Evolutionary conservation across 2,888 invertebrate species (phyloP).

Genomic region (Cataglyphis livida): DNA sequence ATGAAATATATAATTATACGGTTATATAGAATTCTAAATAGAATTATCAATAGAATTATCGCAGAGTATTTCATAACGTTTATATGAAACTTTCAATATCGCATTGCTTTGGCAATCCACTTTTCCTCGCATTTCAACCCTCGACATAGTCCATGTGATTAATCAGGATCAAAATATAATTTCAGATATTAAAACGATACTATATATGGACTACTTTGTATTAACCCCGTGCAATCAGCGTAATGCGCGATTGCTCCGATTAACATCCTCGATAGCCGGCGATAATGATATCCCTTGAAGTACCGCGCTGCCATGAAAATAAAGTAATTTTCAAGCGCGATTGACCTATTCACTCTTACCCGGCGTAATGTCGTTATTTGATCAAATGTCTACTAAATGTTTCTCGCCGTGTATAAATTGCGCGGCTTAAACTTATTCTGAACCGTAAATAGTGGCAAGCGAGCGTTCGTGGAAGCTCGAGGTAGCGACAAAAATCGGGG

Average conservation of each 20-base stretch:
- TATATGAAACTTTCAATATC: constrained; percentile 14
- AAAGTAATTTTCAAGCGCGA: constrained; percentile 44
- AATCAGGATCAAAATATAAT: constrained; percentile 46
- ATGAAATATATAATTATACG: not conserved
- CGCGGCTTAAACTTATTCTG: constrained; percentile 37
- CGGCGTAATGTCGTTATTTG: constrained; percentile 4
- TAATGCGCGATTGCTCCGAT: constrained; percentile 40
- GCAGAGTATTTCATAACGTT: not conserved
- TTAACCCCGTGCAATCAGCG: constrained; percentile 46
- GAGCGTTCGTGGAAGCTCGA: constrained; percentile 23
- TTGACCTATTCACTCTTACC: constrained; percentile 22
- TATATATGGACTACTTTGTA: constrained; percentile 41
- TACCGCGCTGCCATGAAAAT: constrained; percentile 25
- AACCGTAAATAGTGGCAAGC: constrained; percentile 12
- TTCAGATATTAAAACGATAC: not conserved
- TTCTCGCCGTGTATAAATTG: constrained; percentile 28
- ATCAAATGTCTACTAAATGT: constrained; percentile 13
- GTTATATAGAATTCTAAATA: not conserved
- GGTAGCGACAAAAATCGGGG: constrained; percentile 38
- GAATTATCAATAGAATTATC: not conserved
- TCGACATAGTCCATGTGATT: constrained; percentile 21
- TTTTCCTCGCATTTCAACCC: constrained; percentile 33
- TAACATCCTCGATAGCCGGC: constrained; percentile 32
- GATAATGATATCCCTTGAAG: constrained; percentile 46
- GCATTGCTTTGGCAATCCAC: constrained; percentile 19